These are phyloP conservation scores for Nymphicus hollandicus DNA, from an alignment of 2,113 vertebrate species.

Conservation along the genomic window DNA sequence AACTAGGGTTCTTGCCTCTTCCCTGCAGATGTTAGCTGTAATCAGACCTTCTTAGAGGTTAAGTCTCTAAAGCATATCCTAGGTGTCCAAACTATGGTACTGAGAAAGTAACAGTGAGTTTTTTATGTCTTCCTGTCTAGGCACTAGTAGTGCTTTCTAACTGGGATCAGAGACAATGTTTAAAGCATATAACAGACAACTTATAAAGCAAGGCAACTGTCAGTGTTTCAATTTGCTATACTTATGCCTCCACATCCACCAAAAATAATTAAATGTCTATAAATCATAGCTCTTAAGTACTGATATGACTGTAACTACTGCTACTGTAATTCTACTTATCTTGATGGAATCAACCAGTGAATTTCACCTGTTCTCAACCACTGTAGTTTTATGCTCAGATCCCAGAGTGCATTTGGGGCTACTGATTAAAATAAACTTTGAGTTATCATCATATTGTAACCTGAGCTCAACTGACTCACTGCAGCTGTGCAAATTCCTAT, in stretches of 20 bases:
- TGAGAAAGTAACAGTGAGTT: background rate
- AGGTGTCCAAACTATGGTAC: background rate
- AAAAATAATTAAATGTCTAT: background rate
- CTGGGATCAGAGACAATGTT: background rate
- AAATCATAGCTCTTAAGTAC: background rate
- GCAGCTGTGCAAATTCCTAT: background rate
- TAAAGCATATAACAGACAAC: background rate
- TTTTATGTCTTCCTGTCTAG: background rate
- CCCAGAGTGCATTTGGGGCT: background rate
- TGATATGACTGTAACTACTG: background rate
- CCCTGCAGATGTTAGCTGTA: background rate
- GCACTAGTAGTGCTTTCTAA: background rate
- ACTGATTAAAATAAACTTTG: background rate
- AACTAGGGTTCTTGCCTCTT: background rate
- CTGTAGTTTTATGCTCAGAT: background rate
- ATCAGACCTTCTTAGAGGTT: background rate
- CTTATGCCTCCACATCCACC: background rate
- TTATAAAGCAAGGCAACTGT: background rate
- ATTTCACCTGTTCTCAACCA: background rate
- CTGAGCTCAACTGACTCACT: background rate
- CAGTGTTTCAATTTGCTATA: background rate
- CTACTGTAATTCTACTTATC: background rate
- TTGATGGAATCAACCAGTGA: background rate
- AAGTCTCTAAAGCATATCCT: background rate
- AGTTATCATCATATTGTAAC: background rate